A percentile compares a stretch with the other conserved stretches of the same genome.
These are phyloP conservation scores for Rhincodon typus DNA, from an alignment of 2,797 vertebrate species.

Conservation along the genomic window DNA sequence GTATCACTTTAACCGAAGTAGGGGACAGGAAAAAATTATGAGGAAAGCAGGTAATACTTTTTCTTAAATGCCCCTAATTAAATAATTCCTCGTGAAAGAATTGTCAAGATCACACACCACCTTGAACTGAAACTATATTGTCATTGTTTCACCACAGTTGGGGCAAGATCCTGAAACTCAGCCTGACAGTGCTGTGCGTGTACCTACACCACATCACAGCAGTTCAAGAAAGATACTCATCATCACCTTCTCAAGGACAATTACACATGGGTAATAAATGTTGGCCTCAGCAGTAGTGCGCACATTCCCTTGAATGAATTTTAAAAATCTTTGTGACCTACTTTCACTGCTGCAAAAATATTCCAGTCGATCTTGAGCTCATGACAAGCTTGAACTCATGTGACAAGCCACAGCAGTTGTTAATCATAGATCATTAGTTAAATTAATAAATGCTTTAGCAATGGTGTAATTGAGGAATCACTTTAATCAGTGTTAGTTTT, in stretches of 20 bases:
- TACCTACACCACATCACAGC: background rate
- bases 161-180: background rate
- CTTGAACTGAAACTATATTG: background rate
- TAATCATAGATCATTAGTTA: background rate
- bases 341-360: background rate
- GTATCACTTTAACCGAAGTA: background rate
- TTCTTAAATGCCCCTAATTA: background rate
- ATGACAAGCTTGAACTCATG: background rate
- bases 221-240: background rate
- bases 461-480: fast-evolving
- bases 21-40: background rate
- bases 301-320: background rate
- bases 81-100: background rate
- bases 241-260: background rate
- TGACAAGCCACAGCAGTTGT: background rate
- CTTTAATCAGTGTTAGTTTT: background rate
- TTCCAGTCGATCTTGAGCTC: background rate
- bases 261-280: background rate
- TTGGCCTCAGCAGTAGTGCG: background rate
- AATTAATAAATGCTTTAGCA: background rate
- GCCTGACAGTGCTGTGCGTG: background rate
- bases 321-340: background rate
- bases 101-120: background rate
- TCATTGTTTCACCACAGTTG: background rate
- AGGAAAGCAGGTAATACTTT: background rate